phyloP scores from a whole-genome alignment of 2,797 vertebrate genomes.

The Mustela erminea region DNA sequence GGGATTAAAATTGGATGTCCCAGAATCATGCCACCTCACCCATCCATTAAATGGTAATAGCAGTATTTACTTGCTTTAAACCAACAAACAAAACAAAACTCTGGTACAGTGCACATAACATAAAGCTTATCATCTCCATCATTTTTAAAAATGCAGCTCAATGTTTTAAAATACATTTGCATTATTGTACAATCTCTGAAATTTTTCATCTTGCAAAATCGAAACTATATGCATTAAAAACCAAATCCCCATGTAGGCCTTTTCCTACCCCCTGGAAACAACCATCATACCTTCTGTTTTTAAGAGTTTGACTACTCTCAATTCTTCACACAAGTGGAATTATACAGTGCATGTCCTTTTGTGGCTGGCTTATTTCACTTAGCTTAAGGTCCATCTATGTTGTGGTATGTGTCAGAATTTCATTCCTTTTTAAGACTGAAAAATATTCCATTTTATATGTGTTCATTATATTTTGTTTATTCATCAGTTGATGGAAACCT shows the following conservation, averaged over 20 bases:
- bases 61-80: not conserved
- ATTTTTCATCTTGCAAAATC: not conserved
- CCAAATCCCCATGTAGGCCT: not conserved
- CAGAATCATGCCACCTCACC: not conserved
- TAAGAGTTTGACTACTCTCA: not conserved
- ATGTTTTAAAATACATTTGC: not conserved
- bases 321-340: not conserved
- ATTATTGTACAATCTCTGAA: not conserved
- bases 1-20: not conserved
- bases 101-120: not conserved
- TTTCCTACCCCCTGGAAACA: too few species aligned
- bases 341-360: not conserved
- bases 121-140: not conserved
- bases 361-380: not conserved
- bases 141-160: not conserved
- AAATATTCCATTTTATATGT: not conserved
- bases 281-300: not conserved
- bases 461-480: not conserved
- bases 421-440: not conserved
- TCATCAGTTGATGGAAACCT: not conserved
- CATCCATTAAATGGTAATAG: not conserved
- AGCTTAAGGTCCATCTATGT: too few species aligned
- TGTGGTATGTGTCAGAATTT: not conserved
- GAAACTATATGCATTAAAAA: not conserved
- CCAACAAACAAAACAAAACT: not conserved